Conservation (phyloP, 2,888 invertebrate species). For the Prosapia bicincta region DNA sequence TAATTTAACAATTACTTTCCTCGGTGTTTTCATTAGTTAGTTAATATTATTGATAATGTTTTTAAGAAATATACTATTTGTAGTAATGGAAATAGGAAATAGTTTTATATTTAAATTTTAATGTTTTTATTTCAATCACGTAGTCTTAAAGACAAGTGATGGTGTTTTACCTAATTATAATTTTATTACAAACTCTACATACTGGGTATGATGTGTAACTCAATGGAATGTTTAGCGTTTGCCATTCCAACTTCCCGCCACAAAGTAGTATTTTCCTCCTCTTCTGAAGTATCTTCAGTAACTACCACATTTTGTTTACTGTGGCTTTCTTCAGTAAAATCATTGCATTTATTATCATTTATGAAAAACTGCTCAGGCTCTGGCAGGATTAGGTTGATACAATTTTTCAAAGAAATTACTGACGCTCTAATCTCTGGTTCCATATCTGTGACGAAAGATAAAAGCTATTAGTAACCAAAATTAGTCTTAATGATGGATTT, state of each 20-base stretch:
- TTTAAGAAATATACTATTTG: too few species aligned
- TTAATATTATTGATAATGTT: too few species aligned
- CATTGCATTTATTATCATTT: conserved; percentile 14
- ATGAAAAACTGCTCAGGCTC: conserved; percentile 43
- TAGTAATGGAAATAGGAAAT: too few species aligned
- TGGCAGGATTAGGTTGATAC: conserved; percentile 43
- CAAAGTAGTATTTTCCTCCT: conserved; percentile 13
- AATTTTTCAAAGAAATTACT: conserved; percentile 42
- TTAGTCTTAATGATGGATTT: too few species aligned
- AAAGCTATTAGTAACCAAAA: too few species aligned
- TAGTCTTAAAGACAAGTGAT: too few species aligned
- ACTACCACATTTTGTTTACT: conserved; percentile 8
- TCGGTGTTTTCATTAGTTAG: too few species aligned
- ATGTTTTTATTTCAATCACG: too few species aligned
- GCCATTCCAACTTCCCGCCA: conserved; percentile 20
- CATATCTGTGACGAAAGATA: conserved; percentile 37
- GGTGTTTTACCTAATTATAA: too few species aligned
- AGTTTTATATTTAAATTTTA: too few species aligned
- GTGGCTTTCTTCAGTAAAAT: not conserved
- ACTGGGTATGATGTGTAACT: conserved; percentile 21
- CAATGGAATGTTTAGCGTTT: conserved; percentile 17
- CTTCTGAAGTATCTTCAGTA: not conserved
- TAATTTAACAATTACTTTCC: too few species aligned
- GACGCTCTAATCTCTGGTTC: conserved; percentile 42
- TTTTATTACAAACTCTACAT: not conserved